These are phyloP conservation scores for Anoncus sp. DNA, from an alignment of 2,888 invertebrate genomes.

Conservation along the genomic window DNA sequence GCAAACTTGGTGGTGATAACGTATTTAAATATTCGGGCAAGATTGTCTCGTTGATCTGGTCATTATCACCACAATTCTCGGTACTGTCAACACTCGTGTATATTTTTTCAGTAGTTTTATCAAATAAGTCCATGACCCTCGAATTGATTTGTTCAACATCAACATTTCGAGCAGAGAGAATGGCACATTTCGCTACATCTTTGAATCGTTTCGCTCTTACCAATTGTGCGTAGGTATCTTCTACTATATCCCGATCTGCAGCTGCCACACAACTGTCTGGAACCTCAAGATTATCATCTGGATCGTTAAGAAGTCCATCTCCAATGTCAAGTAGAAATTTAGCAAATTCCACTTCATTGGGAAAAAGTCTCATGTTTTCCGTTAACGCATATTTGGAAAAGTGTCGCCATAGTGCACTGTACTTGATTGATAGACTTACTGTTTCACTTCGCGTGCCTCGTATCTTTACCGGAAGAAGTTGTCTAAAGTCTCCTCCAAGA, in stretches of 20 bases:
- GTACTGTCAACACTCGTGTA: conserved; percentile 54
- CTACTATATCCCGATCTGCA: conserved; percentile 49
- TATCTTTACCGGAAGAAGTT: conserved; percentile 20
- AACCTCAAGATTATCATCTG: conserved; percentile 53
- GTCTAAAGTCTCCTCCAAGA: conserved; percentile 57
- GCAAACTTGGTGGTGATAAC: conserved; percentile 34
- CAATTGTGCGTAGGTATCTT: conserved; percentile 51
- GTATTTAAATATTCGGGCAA: conserved; percentile 58
- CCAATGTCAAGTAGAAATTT: conserved; percentile 62
- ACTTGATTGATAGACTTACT: conserved; percentile 68
- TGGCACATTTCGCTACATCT: conserved; percentile 55
- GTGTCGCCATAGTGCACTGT: conserved; percentile 60
- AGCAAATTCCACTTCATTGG: conserved; percentile 59
- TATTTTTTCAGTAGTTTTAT: conserved; percentile 44
- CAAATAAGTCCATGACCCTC: conserved; percentile 58
- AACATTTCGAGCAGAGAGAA: conserved; percentile 62
- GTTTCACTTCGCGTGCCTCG: conserved; percentile 43
- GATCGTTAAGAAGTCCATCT: conserved; percentile 59
- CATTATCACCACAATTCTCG: conserved; percentile 53
- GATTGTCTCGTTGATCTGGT: conserved; percentile 41
- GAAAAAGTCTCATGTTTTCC: conserved; percentile 64
- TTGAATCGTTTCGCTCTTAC: conserved; percentile 47
- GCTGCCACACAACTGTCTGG: conserved; percentile 52
- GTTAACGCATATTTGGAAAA: conserved; percentile 63
- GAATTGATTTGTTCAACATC: conserved; percentile 60